Percentiles rank a stretch among this genome's conserved stretches.
Conservation (phyloP, 2,113 vertebrate genomes). For the Rhea americana region DNA sequence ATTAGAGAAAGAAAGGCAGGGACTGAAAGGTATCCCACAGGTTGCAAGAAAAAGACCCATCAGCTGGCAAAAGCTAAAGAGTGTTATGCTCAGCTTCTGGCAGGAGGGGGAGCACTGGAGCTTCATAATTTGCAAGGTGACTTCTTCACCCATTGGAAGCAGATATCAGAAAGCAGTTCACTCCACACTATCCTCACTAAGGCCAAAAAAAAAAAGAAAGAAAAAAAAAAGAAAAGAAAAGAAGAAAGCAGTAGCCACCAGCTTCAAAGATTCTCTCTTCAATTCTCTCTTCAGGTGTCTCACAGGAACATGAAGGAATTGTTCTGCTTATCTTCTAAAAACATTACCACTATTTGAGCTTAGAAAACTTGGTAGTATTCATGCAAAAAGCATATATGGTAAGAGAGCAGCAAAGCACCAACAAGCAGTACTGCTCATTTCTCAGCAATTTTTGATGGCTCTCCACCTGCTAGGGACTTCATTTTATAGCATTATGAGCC, state of each 20-base stretch:
- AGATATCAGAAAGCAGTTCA: neutral
- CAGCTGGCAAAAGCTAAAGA: slow-evolving; percentile 21
- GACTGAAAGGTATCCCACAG: slow-evolving; percentile 56
- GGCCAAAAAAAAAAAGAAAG: neutral
- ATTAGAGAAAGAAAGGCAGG: slow-evolving; percentile 36
- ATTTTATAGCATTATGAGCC: neutral
- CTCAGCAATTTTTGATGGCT: neutral
- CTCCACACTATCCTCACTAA: neutral
- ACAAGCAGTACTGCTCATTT: neutral
- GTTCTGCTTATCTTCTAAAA: neutral
- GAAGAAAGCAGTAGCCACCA: slow-evolving; percentile 5
- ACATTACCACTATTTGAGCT: neutral
- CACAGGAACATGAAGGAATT: neutral
- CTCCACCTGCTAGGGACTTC: neutral
- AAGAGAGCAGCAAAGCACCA: neutral
- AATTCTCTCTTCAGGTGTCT: neutral
- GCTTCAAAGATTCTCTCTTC: neutral
- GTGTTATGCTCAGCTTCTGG: slow-evolving; percentile 11
- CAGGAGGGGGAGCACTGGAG: neutral
- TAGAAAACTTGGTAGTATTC: neutral
- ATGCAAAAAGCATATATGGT: neutral
- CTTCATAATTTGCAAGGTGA: neutral
- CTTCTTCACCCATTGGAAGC: neutral
- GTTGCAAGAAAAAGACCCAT: slow-evolving; percentile 11
- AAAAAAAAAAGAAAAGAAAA: too few relatives aligned